phyloP scores from a whole-genome alignment of 2,113 vertebrate species.

The Gavialis gangeticus region DNA sequence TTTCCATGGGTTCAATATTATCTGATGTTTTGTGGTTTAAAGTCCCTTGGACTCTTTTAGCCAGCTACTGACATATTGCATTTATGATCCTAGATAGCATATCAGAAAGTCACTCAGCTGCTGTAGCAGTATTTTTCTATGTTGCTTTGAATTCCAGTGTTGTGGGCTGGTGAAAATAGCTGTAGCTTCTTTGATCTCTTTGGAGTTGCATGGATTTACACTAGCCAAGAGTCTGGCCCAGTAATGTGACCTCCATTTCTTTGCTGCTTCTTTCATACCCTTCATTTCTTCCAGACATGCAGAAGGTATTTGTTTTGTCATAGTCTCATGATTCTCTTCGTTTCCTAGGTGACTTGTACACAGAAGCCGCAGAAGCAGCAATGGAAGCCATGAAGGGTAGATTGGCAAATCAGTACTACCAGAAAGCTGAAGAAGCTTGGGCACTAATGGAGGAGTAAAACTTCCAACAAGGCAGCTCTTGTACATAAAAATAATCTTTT shows the following conservation, averaged over 20 bases:
- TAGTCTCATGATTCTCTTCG: slow-evolving; percentile 2
- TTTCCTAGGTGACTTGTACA: slow-evolving; percentile 91
- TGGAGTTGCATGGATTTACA: neutral
- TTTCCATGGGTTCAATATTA: too few relatives aligned
- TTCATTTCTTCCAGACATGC: neutral
- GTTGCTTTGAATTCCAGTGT: fast-evolving
- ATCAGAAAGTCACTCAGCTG: neutral
- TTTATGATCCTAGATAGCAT: neutral
- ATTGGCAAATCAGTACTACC: slow-evolving; percentile 93
- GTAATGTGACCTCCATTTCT: neutral
- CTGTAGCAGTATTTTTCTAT: neutral
- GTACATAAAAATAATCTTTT: slow-evolving; percentile 10
- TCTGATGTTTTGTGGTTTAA: fast-evolving
- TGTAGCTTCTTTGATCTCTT: neutral
- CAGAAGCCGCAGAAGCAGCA: slow-evolving; percentile 93
- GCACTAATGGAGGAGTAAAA: slow-evolving; percentile 88
- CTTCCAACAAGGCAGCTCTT: neutral
- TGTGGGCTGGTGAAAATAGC: neutral
- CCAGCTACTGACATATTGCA: fast-evolving
- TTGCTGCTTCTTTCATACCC: neutral
- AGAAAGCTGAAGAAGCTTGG: slow-evolving; percentile 97
- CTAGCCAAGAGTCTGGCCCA: neutral
- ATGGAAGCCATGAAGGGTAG: slow-evolving; percentile 97
- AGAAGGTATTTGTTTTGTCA: neutral
- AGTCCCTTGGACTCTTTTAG: fast-evolving